Evolutionary conservation across 2,113 vertebrate species (phyloP), one percentile per base, ranked within the genome.

Genomic region (Uria aalge): DNA sequence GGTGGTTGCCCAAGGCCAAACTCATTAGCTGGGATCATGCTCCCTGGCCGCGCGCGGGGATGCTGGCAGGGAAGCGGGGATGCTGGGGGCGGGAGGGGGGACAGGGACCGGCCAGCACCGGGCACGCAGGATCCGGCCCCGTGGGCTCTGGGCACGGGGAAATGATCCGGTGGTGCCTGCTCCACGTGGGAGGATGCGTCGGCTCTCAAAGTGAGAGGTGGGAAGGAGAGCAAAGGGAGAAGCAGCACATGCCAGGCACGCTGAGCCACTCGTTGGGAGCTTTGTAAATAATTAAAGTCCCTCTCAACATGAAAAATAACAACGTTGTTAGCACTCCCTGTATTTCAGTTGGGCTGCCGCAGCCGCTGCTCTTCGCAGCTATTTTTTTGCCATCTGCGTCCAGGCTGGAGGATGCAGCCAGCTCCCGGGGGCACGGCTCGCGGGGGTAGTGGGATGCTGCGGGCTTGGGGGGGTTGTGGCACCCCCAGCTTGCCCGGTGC

Each of bases 121-220:
- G 64, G 45, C 52, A 8, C 4, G 0, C 3, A 3, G 81, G 52
- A 20, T 53, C 9, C 1, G 4, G 7, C 62, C 24, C 32, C 5
- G 20, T 1, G 9, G 2, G 66, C 69, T 38, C 80, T 6, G 48
- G 74, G 6, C 32, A 0, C 0, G 3, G 53, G 73, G 34, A 27
- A 8, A 9, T 2, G 73, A 0, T 1, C 0, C 3, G 2, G 38
- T 59, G 23, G 30, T 0, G 29, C 53, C 12, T 1, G 0, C 7
- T 2, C 22, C 56, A 0, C 0, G 8, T 2, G 32, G 63, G 26
- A 40, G n/a, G 40, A 15, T 3, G 41, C 1, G 0, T 3, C 76
- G 20, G 9, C 0, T 38, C 6, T 8, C 17, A 2, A 3, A n/a
- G 38, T 0, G 38, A 11, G 69, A 22, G 26, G 12, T 34, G 92